Evolutionary conservation across 2,113 vertebrate genomes (phyloP).

Genomic region (Pseudopodoces humilis): DNA sequence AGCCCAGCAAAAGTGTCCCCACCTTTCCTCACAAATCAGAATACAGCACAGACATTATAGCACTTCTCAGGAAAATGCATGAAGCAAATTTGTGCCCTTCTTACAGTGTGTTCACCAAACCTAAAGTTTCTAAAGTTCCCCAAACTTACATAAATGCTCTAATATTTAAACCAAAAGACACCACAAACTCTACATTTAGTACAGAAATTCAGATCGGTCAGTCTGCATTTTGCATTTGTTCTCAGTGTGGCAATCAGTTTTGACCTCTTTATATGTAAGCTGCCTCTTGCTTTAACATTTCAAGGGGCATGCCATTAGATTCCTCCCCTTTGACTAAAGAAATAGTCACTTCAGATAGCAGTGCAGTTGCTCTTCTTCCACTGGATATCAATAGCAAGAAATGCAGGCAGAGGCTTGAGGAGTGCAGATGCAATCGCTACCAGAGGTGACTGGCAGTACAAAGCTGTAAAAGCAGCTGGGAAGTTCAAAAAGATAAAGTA

Average conservation of each 20-base stretch:
- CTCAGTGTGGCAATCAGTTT: neutral
- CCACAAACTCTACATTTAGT: neutral
- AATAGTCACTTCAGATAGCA: neutral
- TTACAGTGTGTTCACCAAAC: neutral
- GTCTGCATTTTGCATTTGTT: neutral
- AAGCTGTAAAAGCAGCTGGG: neutral
- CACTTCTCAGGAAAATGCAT: neutral
- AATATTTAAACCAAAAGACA: neutral
- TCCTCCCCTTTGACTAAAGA: neutral
- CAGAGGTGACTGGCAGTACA: neutral
- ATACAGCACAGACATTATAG: neutral
- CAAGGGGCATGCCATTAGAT: neutral
- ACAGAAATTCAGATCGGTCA: neutral
- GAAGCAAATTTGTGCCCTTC: neutral
- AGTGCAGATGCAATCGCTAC: neutral
- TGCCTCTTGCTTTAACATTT: neutral
- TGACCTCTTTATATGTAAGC: neutral
- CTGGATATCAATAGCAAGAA: neutral
- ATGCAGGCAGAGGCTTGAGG: neutral
- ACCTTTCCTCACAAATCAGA: neutral
- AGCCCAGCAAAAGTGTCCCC: neutral
- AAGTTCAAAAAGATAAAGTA: neutral
- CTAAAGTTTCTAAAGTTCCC: neutral
- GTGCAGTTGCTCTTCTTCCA: neutral
- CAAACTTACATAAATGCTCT: neutral